Conservation (phyloP, 1,140 invertebrate genomes). For the Mesaphorura yosii region DNA sequence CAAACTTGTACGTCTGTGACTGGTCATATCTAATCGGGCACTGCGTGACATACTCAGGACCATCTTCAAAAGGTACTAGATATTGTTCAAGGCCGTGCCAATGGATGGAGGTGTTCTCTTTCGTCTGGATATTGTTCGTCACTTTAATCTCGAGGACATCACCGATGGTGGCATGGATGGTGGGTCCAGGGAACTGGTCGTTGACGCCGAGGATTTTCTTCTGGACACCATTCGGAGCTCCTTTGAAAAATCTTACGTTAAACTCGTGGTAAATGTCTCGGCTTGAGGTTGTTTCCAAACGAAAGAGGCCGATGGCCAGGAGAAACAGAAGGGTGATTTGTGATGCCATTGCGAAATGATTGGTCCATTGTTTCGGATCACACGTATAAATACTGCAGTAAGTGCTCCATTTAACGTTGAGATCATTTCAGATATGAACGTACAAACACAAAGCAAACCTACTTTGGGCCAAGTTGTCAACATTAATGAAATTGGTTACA, state of each 20-base stretch:
- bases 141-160: constrained; percentile 11
- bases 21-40: constrained; percentile 5
- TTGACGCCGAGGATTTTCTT: constrained; percentile 11
- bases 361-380: too few species aligned
- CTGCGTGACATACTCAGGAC: constrained; percentile 11
- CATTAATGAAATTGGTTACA: too few species aligned
- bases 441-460: too few species aligned
- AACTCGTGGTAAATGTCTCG: too few species aligned
- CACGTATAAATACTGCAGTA: too few species aligned
- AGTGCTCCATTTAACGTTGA: too few species aligned
- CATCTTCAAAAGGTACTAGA: constrained; percentile 11
- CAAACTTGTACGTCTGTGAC: constrained; percentile 6
- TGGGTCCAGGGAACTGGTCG: constrained; percentile 7
- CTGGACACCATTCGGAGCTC: constrained; percentile 15
- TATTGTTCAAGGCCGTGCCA: constrained; percentile 17
- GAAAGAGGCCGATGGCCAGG: too few species aligned
- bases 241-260: background rate
- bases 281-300: too few species aligned
- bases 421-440: too few species aligned
- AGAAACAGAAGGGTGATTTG: too few species aligned
- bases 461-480: too few species aligned
- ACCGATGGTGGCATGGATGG: constrained; percentile 4
- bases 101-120: constrained; percentile 8
- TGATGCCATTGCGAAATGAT: too few species aligned
- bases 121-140: constrained; percentile 10